phyloP scores from a whole-genome alignment of 2,113 vertebrate genomes.

The Cnemophilus loriae region DNA sequence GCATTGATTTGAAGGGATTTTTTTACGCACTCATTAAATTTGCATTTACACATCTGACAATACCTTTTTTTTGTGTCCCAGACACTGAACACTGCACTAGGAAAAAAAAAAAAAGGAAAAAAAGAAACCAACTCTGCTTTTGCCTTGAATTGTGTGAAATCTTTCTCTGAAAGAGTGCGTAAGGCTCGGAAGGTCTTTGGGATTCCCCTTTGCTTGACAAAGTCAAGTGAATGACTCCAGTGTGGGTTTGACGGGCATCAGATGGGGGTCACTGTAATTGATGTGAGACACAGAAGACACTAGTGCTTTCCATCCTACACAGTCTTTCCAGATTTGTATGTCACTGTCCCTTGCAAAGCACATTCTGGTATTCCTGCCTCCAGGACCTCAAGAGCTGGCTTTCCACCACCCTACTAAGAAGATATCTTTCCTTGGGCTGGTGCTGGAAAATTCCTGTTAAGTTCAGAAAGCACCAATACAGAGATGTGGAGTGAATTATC shows the following conservation, averaged over 20 bases:
- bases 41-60: slow-evolving; percentile 60
- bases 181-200: neutral
- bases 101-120: neutral
- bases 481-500: neutral
- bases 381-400: neutral
- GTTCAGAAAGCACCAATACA: neutral
- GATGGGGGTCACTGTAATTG: neutral
- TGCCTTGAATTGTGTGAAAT: neutral
- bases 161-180: neutral
- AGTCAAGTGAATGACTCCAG: neutral
- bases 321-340: neutral
- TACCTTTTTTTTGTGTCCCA: neutral
- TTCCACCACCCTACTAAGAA: neutral
- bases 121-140: neutral
- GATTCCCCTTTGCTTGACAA: neutral
- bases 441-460: neutral
- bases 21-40: slow-evolving; percentile 56
- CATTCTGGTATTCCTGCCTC: neutral
- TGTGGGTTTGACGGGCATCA: neutral
- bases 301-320: neutral
- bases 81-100: neutral
- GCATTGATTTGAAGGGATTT: slow-evolving; percentile 68
- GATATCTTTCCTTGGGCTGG: neutral
- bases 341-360: neutral
- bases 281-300: neutral